Evolutionary conservation across 2,888 invertebrate species (phyloP).

Genomic region (Pheosia tremula): DNA sequence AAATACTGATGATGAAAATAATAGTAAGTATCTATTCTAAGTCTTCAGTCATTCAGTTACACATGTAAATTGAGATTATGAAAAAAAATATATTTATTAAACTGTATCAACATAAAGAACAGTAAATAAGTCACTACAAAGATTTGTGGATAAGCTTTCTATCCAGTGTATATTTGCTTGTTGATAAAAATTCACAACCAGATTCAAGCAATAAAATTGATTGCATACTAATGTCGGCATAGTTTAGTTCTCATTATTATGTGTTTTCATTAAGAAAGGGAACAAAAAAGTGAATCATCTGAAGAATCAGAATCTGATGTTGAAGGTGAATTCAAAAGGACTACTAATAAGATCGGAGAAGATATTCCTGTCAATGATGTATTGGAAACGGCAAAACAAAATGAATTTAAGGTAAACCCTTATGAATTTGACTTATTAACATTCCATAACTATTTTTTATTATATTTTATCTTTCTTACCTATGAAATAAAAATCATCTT

Average conservation of each 20-base stretch:
- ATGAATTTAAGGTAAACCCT: slow-evolving; percentile 71
- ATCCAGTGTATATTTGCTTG: no score
- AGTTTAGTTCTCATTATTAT: not conserved
- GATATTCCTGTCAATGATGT: slow-evolving; percentile 66
- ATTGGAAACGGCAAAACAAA: slow-evolving; percentile 69
- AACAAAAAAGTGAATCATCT: slow-evolving; percentile 61
- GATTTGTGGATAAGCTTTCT: no score
- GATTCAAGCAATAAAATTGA: no score
- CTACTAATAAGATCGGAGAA: slow-evolving; percentile 67
- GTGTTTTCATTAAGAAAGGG: slow-evolving; percentile 46
- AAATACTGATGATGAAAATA: slow-evolving; percentile 87
- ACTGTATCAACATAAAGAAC: no score
- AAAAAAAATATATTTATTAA: no score
- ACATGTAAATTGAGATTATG: no score
- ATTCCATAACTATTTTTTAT: no score
- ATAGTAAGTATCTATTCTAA: slow-evolving; percentile 65
- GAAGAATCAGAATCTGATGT: slow-evolving; percentile 73
- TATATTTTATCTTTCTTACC: no score
- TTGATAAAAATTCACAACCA: no score
- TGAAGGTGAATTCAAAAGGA: slow-evolving; percentile 63
- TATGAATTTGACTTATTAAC: not conserved
- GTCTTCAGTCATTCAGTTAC: no score
- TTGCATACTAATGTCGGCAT: not conserved
- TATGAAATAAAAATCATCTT: no score
- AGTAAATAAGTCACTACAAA: no score